Evolutionary conservation across 2,888 invertebrate genomes (phyloP).

Genomic region (Orchestes rusci): DNA sequence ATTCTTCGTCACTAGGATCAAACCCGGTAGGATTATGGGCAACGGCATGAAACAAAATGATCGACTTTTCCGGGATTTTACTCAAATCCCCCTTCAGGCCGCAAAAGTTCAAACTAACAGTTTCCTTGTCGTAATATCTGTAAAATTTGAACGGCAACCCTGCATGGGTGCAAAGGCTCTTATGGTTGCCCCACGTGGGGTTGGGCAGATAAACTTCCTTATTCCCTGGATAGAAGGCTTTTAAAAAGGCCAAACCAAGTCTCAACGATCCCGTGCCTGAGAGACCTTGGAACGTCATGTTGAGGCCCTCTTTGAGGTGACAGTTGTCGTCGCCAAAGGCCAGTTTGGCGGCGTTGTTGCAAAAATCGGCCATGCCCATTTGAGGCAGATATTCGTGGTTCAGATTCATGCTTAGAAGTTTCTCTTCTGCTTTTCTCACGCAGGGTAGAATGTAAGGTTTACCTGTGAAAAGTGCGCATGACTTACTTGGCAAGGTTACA

Average conservation of each 20-base stretch:
- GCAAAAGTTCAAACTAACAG: conserved; percentile 58
- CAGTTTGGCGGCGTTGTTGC: conserved; percentile 44
- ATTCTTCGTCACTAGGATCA: conserved; percentile 53
- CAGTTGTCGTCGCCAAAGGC: conserved; percentile 53
- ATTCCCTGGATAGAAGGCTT: conserved; percentile 47
- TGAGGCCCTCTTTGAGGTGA: conserved; percentile 41
- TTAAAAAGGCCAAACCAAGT: conserved; percentile 54
- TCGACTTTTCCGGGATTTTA: conserved; percentile 55
- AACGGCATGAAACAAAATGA: conserved; percentile 58
- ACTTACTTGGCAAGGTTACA: neutral
- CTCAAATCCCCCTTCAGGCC: conserved; percentile 57
- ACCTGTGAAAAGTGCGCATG: conserved; percentile 4
- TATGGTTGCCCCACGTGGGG: conserved; percentile 66
- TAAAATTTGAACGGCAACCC: conserved; percentile 50
- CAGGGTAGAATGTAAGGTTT: conserved; percentile 50
- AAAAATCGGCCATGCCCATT: conserved; percentile 46
- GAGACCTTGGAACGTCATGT: conserved; percentile 45
- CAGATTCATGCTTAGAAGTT: conserved; percentile 42
- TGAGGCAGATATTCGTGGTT: conserved; percentile 61
- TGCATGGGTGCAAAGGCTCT: conserved; percentile 55
- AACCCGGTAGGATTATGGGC: conserved; percentile 64
- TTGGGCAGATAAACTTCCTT: conserved; percentile 53
- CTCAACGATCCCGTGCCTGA: conserved; percentile 61
- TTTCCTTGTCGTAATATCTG: conserved; percentile 58
- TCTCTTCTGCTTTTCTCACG: conserved; percentile 53